A percentile compares a stretch with the other conserved stretches of the same genome.
Conservation (phyloP, 2,888 invertebrate species). For the Tigriopus californicus region DNA sequence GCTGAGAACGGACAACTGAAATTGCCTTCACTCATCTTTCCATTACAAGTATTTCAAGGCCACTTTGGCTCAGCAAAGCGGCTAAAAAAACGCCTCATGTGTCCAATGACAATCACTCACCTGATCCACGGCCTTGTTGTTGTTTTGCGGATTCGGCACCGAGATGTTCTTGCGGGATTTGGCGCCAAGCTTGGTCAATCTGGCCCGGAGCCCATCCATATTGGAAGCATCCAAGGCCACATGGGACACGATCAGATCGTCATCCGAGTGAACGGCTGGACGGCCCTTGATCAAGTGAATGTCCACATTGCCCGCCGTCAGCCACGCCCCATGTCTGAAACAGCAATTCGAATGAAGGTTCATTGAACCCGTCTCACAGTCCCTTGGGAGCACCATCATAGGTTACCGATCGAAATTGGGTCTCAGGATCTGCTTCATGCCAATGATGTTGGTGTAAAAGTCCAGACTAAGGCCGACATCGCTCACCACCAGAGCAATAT, state of each 20-base stretch:
- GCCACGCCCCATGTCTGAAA: conserved; percentile 7
- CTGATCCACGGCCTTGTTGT: too few relatives aligned
- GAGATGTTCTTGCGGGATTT: not conserved
- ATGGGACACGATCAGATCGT: conserved; percentile 7
- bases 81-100: too few relatives aligned
- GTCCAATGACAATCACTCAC: too few relatives aligned
- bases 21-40: too few relatives aligned
- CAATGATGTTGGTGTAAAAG: conserved; percentile 4
- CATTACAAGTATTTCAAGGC: too few relatives aligned
- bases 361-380: too few relatives aligned
- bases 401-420: conserved; percentile 6
- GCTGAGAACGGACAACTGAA: too few relatives aligned
- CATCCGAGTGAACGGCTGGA: not conserved
- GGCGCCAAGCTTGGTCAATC: not conserved
- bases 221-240: not conserved
- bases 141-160: conserved; percentile 1
- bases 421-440: not conserved
- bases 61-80: too few relatives aligned
- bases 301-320: not conserved
- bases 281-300: conserved; percentile 8
- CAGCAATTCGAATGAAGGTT: too few relatives aligned
- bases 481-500: not conserved
- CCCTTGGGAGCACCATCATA: too few relatives aligned
- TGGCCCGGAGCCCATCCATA: not conserved
- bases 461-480: not conserved